A percentile compares a stretch with the other conserved stretches of the same genome.
These are phyloP conservation scores for Cephus runcator DNA, from an alignment of 2,888 invertebrate species.

Conservation along the genomic window DNA sequence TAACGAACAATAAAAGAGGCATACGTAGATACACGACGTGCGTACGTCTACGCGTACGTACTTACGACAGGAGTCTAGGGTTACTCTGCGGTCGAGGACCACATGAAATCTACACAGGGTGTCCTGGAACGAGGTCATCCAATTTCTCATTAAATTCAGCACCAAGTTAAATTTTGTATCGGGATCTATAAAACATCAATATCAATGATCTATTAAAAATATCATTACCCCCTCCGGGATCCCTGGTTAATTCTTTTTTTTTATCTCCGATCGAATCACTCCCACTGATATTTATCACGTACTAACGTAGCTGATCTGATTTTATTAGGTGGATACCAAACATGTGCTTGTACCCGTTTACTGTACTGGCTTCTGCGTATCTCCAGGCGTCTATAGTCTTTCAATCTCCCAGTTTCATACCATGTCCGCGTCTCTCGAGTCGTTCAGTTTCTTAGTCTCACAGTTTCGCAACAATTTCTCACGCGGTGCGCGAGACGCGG, in stretches of 20 bases:
- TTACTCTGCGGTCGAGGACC: constrained; percentile 27
- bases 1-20: constrained; percentile 34
- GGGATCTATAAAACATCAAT: not conserved
- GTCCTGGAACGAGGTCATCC: not conserved
- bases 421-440: not conserved
- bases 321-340: not conserved
- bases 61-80: constrained; percentile 31
- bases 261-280: too few species aligned
- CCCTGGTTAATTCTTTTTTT: not conserved
- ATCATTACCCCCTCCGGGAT: not conserved
- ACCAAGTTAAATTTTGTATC: not conserved
- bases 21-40: constrained; percentile 14
- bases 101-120: constrained; percentile 3
- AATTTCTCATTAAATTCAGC: not conserved
- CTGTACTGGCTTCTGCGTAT: not conserved
- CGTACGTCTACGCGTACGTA: constrained; percentile 23
- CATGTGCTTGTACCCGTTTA: not conserved
- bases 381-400: not conserved
- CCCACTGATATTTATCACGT: too few species aligned
- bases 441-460: not conserved
- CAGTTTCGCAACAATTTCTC: constrained; percentile 5
- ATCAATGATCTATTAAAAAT: not conserved
- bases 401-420: not conserved
- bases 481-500: not conserved
- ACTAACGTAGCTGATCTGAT: not conserved